These are phyloP conservation scores for Alethe diademata DNA, from an alignment of 2,113 vertebrate species.

Conservation along the genomic window DNA sequence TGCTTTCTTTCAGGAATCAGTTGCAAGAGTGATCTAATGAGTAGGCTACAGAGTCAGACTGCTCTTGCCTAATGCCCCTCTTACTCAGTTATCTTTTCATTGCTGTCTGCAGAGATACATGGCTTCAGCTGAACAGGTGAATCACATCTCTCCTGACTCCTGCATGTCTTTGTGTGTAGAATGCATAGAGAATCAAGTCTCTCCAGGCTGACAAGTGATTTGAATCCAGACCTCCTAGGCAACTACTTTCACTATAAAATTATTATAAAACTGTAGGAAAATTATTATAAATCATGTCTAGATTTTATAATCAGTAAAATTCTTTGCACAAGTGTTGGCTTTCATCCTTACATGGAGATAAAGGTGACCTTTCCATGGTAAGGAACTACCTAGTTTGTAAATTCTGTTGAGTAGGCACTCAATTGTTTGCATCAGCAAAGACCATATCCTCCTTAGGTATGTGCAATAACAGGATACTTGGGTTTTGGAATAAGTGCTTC, in stretches of 20 bases:
- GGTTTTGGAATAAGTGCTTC: conserved; percentile 17
- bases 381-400: background rate
- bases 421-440: background rate
- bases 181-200: background rate
- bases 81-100: background rate
- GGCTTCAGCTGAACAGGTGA: background rate
- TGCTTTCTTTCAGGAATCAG: background rate
- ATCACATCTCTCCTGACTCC: background rate
- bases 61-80: background rate
- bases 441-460: background rate
- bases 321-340: background rate
- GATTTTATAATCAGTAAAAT: background rate
- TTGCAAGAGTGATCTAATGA: background rate
- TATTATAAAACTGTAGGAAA: background rate
- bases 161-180: background rate
- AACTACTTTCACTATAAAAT: background rate
- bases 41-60: background rate
- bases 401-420: background rate
- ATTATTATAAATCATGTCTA: background rate
- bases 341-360: background rate
- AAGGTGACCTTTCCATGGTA: background rate
- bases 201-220: background rate
- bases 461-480: conserved; percentile 21
- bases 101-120: background rate
- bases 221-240: background rate